Evolutionary conservation across 2,797 vertebrate genomes (phyloP).

Genomic region (Liasis olivaceus): DNA sequence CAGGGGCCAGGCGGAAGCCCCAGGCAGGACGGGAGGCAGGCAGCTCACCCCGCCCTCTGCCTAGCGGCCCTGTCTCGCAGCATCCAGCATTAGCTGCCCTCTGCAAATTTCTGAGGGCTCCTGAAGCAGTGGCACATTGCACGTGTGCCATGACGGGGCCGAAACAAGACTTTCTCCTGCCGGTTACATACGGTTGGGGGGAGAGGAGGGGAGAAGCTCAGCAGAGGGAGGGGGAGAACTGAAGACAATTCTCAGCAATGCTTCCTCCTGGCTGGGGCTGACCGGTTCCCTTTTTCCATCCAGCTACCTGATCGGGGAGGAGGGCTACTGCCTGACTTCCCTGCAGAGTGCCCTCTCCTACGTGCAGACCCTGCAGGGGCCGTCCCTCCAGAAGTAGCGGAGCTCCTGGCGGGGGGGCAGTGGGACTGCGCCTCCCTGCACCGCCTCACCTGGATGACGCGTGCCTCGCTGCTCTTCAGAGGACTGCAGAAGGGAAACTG

Average conservation of each 20-base stretch:
- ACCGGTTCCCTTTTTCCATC: constrained; percentile 8
- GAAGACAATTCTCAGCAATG: not conserved
- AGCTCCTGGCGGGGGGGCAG: too few species aligned
- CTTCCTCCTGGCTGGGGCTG: not conserved
- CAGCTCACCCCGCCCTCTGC: not conserved
- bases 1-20: not conserved
- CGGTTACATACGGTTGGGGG: not conserved
- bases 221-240: not conserved
- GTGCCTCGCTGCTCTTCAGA: not conserved
- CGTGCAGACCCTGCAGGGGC: constrained; percentile 81
- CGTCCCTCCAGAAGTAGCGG: constrained; percentile 40
- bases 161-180: not conserved
- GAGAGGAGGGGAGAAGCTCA: not conserved
- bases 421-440: not conserved
- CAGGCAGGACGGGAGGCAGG: not conserved
- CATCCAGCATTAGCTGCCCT: not conserved
- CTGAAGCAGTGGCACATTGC: not conserved
- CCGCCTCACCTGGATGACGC: not conserved
- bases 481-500: not conserved
- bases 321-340: constrained; percentile 95
- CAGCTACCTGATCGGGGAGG: constrained; percentile 94
- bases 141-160: not conserved
- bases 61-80: not conserved
- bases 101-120: not conserved
- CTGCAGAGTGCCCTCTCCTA: constrained; percentile 91